Base-by-base conservation (phyloP, 2,888 invertebrate genomes). In the Teleiodes luculella region DNA sequence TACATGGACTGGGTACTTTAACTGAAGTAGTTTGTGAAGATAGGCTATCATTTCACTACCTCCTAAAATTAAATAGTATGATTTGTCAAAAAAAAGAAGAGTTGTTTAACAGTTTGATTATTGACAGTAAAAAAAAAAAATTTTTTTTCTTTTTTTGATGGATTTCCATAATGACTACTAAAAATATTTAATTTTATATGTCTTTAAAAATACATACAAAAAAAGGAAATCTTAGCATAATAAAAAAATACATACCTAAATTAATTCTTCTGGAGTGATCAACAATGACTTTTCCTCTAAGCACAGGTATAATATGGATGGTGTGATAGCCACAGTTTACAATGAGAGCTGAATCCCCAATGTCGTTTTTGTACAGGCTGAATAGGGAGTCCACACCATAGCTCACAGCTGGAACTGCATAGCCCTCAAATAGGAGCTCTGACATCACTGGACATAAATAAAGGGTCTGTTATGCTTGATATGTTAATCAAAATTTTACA, bases 1-100 rank as follows among this genome's bases (percentile, higher is more conserved):
- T 0, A 96, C 92, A 83, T 98, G 98, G 0, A 95, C 95, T 0
- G 98, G 97, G 81, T 98, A 98, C 77, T 98, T 98, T 36, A 98
- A 90, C 82, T 98, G 98, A 36, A 98, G 90, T 47, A 98, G 90
- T 57, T 96, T 92, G 78, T 97, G 96, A 75, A 98, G 90, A 75
- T 96, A 98, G 36, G 91, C 92, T 56, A 95, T 94, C 64, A 98
- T 92, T 80, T 97, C 96, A 74, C 92, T 94, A 30, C 98, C 98
- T 51, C 92, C 92, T 90, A 57, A 1, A 73, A 69, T n/a, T 13
- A 4, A 4, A 24, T 24, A 24, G 6, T 3, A 4, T 24, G 24
- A 3, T 24, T 24, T 24, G 24, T 24, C 6, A 24, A 24, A 3
- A 3, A 4, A 24, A 24, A 24, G n/a, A n/a, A n/a, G n/a, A n/a